These are phyloP conservation scores for Nipponia nippon DNA, from an alignment of 2,113 vertebrate genomes.

Conservation along the genomic window DNA sequence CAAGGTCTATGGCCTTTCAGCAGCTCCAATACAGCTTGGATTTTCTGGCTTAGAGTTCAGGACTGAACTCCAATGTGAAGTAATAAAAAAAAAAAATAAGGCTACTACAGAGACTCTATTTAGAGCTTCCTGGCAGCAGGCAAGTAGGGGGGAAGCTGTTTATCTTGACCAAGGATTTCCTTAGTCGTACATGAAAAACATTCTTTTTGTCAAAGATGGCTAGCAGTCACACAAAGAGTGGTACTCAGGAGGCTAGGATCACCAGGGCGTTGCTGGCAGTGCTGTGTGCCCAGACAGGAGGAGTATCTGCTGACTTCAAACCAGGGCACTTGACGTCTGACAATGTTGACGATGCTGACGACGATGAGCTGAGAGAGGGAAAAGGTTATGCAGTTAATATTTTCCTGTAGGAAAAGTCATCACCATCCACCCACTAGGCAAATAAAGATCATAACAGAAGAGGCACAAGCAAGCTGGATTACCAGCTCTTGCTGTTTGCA, in stretches of 20 bases:
- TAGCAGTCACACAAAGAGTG: conserved; percentile 45
- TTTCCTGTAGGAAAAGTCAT: conserved; percentile 28
- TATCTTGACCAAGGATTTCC: conserved; percentile 68
- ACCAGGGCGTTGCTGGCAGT: background rate
- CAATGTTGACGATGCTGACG: background rate
- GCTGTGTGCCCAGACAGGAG: background rate
- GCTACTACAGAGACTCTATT: conserved; percentile 69
- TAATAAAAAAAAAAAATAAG: background rate
- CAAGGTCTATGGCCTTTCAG: conserved; percentile 52
- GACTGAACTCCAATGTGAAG: conserved; percentile 43
- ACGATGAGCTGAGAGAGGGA: background rate
- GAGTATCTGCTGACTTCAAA: conserved; percentile 10
- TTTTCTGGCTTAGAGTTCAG: conserved; percentile 48
- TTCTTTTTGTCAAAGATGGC: conserved; percentile 35
- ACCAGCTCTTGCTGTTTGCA: background rate
- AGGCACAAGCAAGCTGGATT: background rate
- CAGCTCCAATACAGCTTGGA: conserved; percentile 53
- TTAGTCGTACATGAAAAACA: conserved; percentile 56
- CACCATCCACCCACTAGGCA: background rate
- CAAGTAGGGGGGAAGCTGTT: conserved; percentile 31
- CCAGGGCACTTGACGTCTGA: background rate
- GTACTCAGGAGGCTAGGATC: conserved; percentile 39
- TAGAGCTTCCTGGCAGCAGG: conserved; percentile 69
- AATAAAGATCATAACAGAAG: background rate
- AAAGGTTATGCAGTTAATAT: conserved; percentile 7